Conservation (phyloP, 2,888 invertebrate genomes). For the Netelia melanura region DNA sequence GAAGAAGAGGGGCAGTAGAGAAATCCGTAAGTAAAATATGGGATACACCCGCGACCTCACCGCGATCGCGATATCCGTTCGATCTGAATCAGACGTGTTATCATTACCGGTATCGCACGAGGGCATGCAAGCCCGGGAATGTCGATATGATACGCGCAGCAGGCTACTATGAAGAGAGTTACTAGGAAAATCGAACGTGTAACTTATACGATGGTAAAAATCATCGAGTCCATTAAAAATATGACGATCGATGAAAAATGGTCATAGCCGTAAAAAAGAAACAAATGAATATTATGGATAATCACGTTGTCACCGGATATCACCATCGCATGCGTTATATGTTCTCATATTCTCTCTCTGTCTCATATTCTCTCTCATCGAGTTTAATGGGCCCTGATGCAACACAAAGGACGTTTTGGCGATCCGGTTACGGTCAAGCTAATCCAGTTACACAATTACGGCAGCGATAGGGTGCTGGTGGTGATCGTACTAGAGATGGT, state of each 20-base stretch:
- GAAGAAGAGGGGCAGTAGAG: not conserved
- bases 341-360: not conserved
- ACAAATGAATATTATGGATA: not conserved
- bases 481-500: slow-evolving; percentile 36
- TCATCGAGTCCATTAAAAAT: slow-evolving; percentile 26
- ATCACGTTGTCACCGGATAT: slow-evolving; percentile 29
- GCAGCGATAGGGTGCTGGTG: slow-evolving; percentile 55
- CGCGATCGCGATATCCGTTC: not conserved
- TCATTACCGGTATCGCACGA: slow-evolving; percentile 7
- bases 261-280: not conserved
- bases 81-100: not conserved
- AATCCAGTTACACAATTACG: slow-evolving; percentile 67
- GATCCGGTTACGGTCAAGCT: slow-evolving; percentile 67
- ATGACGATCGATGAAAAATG: not conserved
- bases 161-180: not conserved
- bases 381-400: slow-evolving; percentile 61
- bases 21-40: not conserved
- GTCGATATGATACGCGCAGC: not conserved
- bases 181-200: not conserved
- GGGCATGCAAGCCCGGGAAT: not conserved
- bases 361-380: not conserved
- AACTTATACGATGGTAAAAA: not conserved
- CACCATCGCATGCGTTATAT: slow-evolving; percentile 9
- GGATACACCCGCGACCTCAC: not conserved
- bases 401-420: slow-evolving; percentile 67